Conservation (phyloP, 1,140 invertebrate genomes). For the Drosophila ercepeae region DNA sequence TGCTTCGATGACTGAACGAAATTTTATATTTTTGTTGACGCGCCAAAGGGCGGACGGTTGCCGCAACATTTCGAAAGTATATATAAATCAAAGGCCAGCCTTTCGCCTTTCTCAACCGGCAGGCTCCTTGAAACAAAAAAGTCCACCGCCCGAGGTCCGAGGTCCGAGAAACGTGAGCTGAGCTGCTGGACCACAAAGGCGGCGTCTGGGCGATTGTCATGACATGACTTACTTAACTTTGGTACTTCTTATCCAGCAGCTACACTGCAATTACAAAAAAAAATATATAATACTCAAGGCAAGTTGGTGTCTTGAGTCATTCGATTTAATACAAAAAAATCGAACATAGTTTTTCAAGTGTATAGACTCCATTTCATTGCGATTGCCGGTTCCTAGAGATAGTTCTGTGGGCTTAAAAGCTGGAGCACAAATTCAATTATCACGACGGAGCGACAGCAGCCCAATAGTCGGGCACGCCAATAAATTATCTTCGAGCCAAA, state of each 20-base stretch:
- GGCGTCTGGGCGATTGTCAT: conserved; percentile 70
- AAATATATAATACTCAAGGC: not conserved
- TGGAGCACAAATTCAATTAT: conserved; percentile 78
- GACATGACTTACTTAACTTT: conserved; percentile 80
- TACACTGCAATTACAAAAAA: conserved; percentile 37
- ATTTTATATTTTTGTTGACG: conserved; percentile 34
- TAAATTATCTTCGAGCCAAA: conserved; percentile 80
- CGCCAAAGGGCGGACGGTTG: conserved; percentile 28
- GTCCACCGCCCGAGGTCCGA: conserved; percentile 56
- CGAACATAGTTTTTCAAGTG: too few relatives aligned
- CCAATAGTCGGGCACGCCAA: conserved; percentile 67
- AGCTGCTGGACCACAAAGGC: conserved; percentile 50
- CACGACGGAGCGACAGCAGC: conserved; percentile 66
- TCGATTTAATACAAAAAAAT: not conserved
- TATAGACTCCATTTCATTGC: not conserved
- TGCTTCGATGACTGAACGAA: conserved; percentile 56
- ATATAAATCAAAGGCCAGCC: conserved; percentile 71
- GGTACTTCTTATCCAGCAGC: conserved; percentile 68
- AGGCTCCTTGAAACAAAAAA: conserved; percentile 4
- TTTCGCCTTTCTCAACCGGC: conserved; percentile 36
- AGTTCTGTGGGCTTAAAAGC: conserved; percentile 15
- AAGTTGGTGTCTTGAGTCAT: conserved; percentile 48
- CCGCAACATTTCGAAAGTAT: conserved; percentile 60
- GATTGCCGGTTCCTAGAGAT: not conserved
- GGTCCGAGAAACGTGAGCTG: conserved; percentile 61